A percentile compares a stretch with the other conserved stretches of the same genome.
Conservation (phyloP, 2,888 invertebrate species). For the Theretra japonica region DNA sequence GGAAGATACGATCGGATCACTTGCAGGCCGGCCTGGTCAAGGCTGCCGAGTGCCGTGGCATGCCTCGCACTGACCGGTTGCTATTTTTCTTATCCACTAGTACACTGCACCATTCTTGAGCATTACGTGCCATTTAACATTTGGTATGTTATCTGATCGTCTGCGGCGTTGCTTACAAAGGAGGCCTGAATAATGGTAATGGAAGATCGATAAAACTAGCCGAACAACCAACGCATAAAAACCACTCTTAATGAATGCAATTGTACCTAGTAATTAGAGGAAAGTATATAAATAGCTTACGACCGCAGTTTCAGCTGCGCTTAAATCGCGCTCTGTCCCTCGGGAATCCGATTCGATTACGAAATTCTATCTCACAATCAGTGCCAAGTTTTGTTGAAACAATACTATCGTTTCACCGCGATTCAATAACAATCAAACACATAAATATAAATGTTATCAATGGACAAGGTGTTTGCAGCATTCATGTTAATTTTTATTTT, state of each 20-base stretch:
- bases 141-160: conserved; percentile 77
- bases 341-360: conserved; percentile 20
- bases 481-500: neutral
- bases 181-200: conserved; percentile 49
- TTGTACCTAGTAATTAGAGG: conserved; percentile 26
- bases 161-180: conserved; percentile 67
- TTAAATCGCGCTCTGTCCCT: conserved; percentile 10
- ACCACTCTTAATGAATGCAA: conserved; percentile 30
- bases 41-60: conserved; percentile 56
- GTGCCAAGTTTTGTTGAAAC: conserved; percentile 24
- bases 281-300: conserved; percentile 9
- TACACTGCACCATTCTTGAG: conserved; percentile 63
- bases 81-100: conserved; percentile 61
- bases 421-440: neutral
- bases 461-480: neutral
- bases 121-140: conserved; percentile 79
- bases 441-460: neutral
- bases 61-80: conserved; percentile 54
- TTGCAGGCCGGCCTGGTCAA: conserved; percentile 65
- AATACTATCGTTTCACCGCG: neutral
- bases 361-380: conserved; percentile 1
- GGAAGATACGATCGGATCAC: conserved; percentile 65
- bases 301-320: conserved; percentile 13
- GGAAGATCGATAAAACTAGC: conserved; percentile 66
- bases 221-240: conserved; percentile 48